Evolutionary conservation across 2,113 vertebrate genomes (phyloP).

Genomic region (Nerophis lumbriciformis): DNA sequence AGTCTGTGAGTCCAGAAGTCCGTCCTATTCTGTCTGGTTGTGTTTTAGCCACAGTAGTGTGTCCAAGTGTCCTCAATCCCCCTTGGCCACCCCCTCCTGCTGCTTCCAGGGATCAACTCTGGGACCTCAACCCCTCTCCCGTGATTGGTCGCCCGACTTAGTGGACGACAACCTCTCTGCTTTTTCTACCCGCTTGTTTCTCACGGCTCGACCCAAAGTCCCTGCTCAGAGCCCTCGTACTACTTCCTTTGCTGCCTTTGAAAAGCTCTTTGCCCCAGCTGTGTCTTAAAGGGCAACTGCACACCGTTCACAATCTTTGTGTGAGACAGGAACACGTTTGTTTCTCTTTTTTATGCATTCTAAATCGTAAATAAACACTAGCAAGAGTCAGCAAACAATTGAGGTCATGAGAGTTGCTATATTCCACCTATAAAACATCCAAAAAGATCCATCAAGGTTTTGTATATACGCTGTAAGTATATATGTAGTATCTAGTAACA

Average conservation of each 20-base stretch:
- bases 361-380: too few relatives aligned
- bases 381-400: too few relatives aligned
- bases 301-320: too few relatives aligned
- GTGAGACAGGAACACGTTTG: too few relatives aligned
- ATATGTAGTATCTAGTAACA: too few relatives aligned
- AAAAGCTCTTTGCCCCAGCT: background rate
- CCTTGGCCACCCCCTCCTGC: background rate
- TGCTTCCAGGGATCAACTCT: constrained; percentile 30
- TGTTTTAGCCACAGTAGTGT: constrained; percentile 78
- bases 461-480: too few relatives aligned
- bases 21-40: background rate
- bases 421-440: too few relatives aligned
- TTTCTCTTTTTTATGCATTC: too few relatives aligned
- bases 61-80: constrained; percentile 39
- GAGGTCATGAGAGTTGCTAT: too few relatives aligned
- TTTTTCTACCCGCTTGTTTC: constrained; percentile 28
- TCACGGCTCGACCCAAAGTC: constrained; percentile 21
- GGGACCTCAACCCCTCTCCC: constrained; percentile 35
- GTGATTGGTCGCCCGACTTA: constrained; percentile 46
- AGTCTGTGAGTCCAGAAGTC: constrained; percentile 21
- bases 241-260: constrained; percentile 10
- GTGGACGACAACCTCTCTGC: constrained; percentile 34
- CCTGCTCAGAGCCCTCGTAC: constrained; percentile 11
- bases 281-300: background rate
- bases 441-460: too few relatives aligned